Conservation (phyloP, 1,140 invertebrate species). For the Drosophila albomicans region DNA sequence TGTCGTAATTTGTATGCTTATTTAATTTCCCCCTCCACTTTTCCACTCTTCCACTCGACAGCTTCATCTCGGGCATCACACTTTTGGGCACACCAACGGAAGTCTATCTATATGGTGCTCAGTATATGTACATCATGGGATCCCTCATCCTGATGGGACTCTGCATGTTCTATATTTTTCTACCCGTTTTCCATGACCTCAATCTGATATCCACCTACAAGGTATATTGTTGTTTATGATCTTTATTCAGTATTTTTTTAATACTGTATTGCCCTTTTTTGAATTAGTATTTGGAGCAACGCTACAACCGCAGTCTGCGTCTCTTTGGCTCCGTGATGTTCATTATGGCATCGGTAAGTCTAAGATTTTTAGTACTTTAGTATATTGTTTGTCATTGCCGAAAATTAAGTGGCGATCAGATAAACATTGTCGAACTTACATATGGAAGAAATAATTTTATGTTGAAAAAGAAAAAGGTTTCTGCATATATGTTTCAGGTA, state of each 20-base stretch:
- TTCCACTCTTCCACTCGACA: slow-evolving; percentile 48
- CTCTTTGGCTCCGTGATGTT: slow-evolving; percentile 91
- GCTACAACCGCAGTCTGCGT: slow-evolving; percentile 90
- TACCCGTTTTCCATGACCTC: slow-evolving; percentile 93
- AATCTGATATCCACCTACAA: slow-evolving; percentile 93
- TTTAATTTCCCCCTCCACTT: background rate
- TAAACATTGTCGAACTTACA: too few species aligned
- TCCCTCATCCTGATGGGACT: slow-evolving; percentile 88
- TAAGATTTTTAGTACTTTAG: background rate
- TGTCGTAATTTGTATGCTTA: background rate
- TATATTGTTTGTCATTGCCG: too few species aligned
- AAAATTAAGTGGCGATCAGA: too few species aligned
- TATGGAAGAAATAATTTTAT: too few species aligned
- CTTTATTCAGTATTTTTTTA: background rate
- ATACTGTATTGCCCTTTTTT: background rate
- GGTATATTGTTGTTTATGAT: slow-evolving; percentile 85
- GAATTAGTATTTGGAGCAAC: slow-evolving; percentile 90
- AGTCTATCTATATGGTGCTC: slow-evolving; percentile 92
- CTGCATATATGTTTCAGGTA: too few species aligned
- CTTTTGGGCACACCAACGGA: slow-evolving; percentile 91
- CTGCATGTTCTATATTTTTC: slow-evolving; percentile 89
- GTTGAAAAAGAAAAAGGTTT: too few species aligned
- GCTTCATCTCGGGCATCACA: slow-evolving; percentile 88
- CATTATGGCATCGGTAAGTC: slow-evolving; percentile 89
- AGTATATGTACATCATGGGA: slow-evolving; percentile 88